Percentiles rank a stretch among this genome's conserved stretches.
Conservation (phyloP, 2,113 vertebrate species). For the Acrocephalus kingi region DNA sequence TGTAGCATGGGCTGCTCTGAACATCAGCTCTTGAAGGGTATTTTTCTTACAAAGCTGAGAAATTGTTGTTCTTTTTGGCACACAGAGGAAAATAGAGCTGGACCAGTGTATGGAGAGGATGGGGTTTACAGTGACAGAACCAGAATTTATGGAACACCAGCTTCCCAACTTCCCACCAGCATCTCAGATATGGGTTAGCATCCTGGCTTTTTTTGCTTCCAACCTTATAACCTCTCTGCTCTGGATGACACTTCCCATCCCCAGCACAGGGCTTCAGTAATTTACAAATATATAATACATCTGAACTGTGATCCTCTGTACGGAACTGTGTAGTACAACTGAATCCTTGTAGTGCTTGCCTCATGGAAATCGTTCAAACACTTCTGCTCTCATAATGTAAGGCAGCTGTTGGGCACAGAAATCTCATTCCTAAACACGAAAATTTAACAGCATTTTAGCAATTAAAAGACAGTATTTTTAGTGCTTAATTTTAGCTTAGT, state of each 20-base stretch:
- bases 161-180: neutral
- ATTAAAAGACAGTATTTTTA: neutral
- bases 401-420: neutral
- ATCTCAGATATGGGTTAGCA: neutral
- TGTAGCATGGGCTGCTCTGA: neutral
- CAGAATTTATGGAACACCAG: accelerated
- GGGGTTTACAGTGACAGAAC: neutral
- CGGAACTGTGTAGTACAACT: neutral
- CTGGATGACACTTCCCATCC: neutral
- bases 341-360: neutral
- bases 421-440: neutral
- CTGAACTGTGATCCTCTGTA: no score
- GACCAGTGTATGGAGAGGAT: neutral
- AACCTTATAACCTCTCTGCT: neutral
- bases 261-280: neutral
- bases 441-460: neutral
- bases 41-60: neutral
- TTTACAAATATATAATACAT: neutral
- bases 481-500: neutral
- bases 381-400: neutral
- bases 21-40: neutral
- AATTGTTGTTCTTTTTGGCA: neutral
- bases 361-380: neutral
- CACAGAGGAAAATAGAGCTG: neutral
- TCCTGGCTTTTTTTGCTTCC: neutral